Evolutionary conservation across 2,888 invertebrate species (phyloP).

Genomic region (Melipona bicolor): DNA sequence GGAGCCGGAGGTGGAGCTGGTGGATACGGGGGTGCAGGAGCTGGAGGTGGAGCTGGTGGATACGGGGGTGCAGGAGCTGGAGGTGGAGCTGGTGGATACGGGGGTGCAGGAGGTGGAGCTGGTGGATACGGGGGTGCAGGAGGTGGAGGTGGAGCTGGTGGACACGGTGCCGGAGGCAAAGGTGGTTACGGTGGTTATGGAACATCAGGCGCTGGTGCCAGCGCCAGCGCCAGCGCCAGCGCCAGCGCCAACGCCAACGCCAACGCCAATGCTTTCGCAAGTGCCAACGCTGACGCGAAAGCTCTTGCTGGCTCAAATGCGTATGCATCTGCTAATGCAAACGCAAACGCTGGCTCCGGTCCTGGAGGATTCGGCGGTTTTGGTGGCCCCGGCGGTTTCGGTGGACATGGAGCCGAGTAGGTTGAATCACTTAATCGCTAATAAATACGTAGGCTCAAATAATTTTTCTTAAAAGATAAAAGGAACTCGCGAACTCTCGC

Average conservation of each 20-base stretch:
- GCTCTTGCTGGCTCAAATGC: constrained; percentile 54
- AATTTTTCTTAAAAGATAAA: neutral
- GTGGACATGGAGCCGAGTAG: constrained; percentile 60
- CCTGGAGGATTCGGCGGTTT: constrained; percentile 42
- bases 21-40: no score
- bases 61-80: neutral
- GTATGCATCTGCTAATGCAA: constrained; percentile 49
- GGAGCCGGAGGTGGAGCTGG: neutral
- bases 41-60: neutral
- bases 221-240: neutral
- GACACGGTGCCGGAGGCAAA: neutral
- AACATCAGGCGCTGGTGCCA: constrained; percentile 10
- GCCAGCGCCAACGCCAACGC: constrained; percentile 8
- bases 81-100: neutral
- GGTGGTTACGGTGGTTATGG: neutral
- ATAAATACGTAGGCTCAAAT: no score
- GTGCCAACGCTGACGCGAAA: constrained; percentile 48
- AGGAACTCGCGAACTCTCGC: no score
- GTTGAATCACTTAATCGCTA: constrained; percentile 17
- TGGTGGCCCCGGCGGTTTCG: constrained; percentile 38
- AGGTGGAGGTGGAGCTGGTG: neutral
- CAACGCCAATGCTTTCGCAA: neutral
- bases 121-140: no score
- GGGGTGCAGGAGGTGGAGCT: neutral
- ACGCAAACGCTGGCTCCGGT: constrained; percentile 64